Percentiles rank a stretch among this genome's conserved stretches.
phyloP scores from a whole-genome alignment of 2,888 invertebrate species.

The Cheilosia scutellata region DNA sequence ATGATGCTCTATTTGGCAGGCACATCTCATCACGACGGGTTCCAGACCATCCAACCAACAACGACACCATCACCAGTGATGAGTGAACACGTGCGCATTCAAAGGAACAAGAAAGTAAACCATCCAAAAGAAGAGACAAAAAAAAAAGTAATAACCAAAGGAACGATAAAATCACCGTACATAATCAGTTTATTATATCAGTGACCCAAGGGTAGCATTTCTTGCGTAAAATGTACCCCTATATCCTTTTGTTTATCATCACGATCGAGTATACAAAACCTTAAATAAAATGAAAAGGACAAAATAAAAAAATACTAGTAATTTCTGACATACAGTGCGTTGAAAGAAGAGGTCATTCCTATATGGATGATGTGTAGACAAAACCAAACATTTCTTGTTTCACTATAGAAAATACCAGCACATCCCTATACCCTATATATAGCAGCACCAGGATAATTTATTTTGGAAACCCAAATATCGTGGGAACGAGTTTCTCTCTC shows the following conservation, averaged over 20 bases:
- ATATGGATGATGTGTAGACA: conserved; percentile 41
- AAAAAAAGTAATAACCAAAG: conserved; percentile 64
- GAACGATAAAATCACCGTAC: conserved; percentile 75
- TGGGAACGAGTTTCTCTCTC: conserved; percentile 46
- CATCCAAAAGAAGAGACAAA: conserved; percentile 76
- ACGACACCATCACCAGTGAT: conserved; percentile 56
- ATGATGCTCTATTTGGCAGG: not conserved
- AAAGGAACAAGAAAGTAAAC: conserved; percentile 79
- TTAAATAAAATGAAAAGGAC: conserved; percentile 40
- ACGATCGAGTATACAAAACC: conserved; percentile 57
- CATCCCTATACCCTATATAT: conserved; percentile 2
- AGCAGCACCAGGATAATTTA: not conserved
- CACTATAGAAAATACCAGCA: conserved; percentile 6
- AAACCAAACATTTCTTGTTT: conserved; percentile 26
- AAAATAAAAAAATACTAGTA: conserved; percentile 6
- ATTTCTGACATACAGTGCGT: conserved; percentile 17
- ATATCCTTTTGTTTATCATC: conserved; percentile 61
- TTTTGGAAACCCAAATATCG: conserved; percentile 52
- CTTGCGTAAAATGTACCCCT: conserved; percentile 67
- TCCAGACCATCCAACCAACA: not conserved
- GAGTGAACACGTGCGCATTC: conserved; percentile 83
- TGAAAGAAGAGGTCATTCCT: conserved; percentile 50
- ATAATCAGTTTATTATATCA: conserved; percentile 77
- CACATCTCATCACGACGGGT: not conserved
- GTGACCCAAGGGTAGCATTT: conserved; percentile 70